Evolutionary conservation across 1,140 invertebrate species (phyloP).

Genomic region (Formica exsecta): DNA sequence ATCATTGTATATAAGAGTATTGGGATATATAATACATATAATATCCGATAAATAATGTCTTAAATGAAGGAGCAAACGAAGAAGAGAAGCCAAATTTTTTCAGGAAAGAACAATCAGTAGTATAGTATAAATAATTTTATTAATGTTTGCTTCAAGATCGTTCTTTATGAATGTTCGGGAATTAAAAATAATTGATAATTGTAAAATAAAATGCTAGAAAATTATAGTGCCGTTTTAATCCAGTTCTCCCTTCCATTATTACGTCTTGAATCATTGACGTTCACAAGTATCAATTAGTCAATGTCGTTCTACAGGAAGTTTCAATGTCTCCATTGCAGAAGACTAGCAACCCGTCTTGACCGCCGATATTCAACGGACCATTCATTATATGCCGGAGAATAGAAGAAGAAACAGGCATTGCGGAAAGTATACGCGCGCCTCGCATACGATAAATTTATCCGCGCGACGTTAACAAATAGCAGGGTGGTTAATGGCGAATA

Average conservation of each 20-base stretch:
- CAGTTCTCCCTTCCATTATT: conserved; percentile 30
- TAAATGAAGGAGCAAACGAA: neutral
- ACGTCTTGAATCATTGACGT: neutral
- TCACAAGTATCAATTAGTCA: conserved; percentile 31
- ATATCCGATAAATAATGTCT: neutral
- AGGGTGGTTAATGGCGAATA: conserved; percentile 51
- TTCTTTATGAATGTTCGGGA: neutral
- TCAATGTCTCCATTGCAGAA: conserved; percentile 41
- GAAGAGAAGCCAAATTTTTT: neutral
- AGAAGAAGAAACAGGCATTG: conserved; percentile 43
- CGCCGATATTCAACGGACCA: conserved; percentile 39
- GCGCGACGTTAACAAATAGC: conserved; percentile 71
- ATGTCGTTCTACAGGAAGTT: conserved; percentile 21
- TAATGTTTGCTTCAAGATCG: neutral
- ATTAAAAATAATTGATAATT: neutral
- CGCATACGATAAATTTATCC: conserved; percentile 72
- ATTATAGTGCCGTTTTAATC: neutral
- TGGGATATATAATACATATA: neutral
- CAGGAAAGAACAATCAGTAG: neutral
- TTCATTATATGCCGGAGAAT: conserved; percentile 40
- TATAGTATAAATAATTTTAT: no score
- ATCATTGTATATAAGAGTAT: neutral
- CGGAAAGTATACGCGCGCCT: conserved; percentile 59
- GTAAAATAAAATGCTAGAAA: conserved; percentile 4
- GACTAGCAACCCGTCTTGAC: conserved; percentile 39